phyloP scores from a whole-genome alignment of 1,140 invertebrate genomes.

The Papilio glaucus region DNA sequence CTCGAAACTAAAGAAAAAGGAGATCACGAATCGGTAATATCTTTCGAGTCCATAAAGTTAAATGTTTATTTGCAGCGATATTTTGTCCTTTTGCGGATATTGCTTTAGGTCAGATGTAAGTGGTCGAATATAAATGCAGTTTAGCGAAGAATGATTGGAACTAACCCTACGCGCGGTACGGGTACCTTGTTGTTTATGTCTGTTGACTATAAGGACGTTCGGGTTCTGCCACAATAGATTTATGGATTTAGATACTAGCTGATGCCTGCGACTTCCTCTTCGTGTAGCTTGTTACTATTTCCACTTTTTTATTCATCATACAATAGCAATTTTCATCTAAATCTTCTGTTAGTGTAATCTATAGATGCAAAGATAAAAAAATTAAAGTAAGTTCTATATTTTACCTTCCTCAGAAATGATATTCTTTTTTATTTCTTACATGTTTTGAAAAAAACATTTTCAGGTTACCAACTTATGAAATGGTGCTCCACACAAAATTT shows the following conservation, averaged over 20 bases:
- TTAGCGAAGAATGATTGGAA: conserved; percentile 28
- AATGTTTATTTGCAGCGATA: conserved; percentile 83
- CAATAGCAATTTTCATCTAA: too few species aligned
- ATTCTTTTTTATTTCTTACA: too few species aligned
- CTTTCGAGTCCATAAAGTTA: conserved; percentile 83
- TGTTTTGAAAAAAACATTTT: too few species aligned
- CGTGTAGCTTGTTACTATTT: neutral
- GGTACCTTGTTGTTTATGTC: neutral
- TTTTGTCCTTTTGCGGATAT: conserved; percentile 81
- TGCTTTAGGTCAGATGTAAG: conserved; percentile 68
- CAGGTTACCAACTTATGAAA: too few species aligned
- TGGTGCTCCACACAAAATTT: too few species aligned
- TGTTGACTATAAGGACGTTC: neutral
- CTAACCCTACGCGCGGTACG: neutral
- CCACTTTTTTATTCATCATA: too few species aligned
- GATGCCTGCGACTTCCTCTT: neutral
- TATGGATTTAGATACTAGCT: neutral
- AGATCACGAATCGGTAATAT: conserved; percentile 83
- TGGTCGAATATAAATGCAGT: conserved; percentile 39
- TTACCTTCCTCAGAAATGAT: too few species aligned
- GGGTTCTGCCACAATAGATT: neutral
- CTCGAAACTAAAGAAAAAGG: conserved; percentile 80
- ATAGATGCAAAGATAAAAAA: too few species aligned
- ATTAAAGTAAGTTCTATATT: too few species aligned
- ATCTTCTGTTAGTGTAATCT: too few species aligned